Base-by-base conservation (phyloP, 1,140 invertebrate species). In the Drosophila athabasca region DNA sequence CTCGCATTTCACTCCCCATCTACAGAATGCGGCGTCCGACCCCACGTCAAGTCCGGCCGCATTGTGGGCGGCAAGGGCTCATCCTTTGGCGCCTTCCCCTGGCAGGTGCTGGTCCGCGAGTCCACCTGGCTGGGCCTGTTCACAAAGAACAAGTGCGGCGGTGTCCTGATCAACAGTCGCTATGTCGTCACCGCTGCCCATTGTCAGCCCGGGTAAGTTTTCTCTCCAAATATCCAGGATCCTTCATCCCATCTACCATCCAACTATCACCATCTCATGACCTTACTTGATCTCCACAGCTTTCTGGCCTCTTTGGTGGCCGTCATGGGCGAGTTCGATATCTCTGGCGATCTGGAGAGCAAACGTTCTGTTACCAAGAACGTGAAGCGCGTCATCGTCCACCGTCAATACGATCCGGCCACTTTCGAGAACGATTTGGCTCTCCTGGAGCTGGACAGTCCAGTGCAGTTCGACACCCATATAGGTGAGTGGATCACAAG, bases 121-220 rank as follows among this genome's bases (percentile, higher is more conserved):
- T 96, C 97, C 6, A 97, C 97, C 0, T 98, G 97, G 97, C 92
- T 98, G 43, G 97, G 97, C 2, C 93, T 98, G 0, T 98, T 98
- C 90, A 97, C 97, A n/a, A 98, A 98, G 92, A 98, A 98, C 91
- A 98, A 98, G 92, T 98, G 97, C 90, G 97, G 97, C 9, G 97
- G 97, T 35, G 97, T 98, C 0, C 93, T 98, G 3, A 97, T 97
- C 72, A 96, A 96, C 7, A 95, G 95, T 60, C 94, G 94, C 91
- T 97, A 95, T 84, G 97, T 98, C 4, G 95, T 97, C 58, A 98
- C 97, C 0, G 97, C 97, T 0, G 97, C 97, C 8, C 97, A 98
- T 94, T 98, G 97, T 93, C 97, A 98, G 92, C 97, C 97, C 55
- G 97, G 96, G 96, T 97, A 93, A 93, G 93, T 92, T 26, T 26